These are phyloP conservation scores for Malurus melanocephalus DNA, from an alignment of 2,113 vertebrate species.

Conservation along the genomic window DNA sequence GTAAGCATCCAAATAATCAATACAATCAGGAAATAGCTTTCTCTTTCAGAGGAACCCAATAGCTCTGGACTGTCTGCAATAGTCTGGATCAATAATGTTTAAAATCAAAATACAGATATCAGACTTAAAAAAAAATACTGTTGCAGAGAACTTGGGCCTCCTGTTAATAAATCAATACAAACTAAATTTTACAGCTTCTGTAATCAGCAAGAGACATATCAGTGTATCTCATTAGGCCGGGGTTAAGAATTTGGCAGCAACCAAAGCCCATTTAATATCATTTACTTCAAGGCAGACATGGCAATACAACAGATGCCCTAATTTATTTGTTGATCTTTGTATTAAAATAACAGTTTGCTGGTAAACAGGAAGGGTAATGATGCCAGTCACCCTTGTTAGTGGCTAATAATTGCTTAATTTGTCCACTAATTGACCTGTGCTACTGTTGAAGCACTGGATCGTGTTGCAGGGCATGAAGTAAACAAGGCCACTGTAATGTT, in stretches of 20 bases:
- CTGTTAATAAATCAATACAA: slow-evolving; percentile 60
- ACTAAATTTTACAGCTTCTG: slow-evolving; percentile 62
- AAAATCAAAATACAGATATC: slow-evolving; percentile 11
- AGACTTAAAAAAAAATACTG: slow-evolving; percentile 3
- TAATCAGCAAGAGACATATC: slow-evolving; percentile 66
- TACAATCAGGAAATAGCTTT: not conserved
- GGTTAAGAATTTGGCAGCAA: slow-evolving; percentile 65
- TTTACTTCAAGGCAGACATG: slow-evolving; percentile 63
- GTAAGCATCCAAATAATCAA: not conserved
- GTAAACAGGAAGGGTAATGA: slow-evolving; percentile 86
- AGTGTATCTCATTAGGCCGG: slow-evolving; percentile 56
- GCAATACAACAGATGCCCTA: slow-evolving; percentile 76
- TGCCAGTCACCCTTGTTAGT: slow-evolving; percentile 84
- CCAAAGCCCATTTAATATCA: slow-evolving; percentile 72
- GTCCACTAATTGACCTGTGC: slow-evolving; percentile 85
- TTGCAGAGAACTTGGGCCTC: not conserved
- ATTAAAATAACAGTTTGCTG: slow-evolving; percentile 78
- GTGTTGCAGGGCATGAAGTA: slow-evolving; percentile 69
- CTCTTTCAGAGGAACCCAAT: not conserved
- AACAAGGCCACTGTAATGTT: slow-evolving; percentile 72
- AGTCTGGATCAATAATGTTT: slow-evolving; percentile 13
- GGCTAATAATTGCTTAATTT: slow-evolving; percentile 87
- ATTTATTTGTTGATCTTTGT: slow-evolving; percentile 81
- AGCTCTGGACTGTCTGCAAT: not conserved
- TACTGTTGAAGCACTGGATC: slow-evolving; percentile 71